Conservation (phyloP, 2,113 vertebrate species). For the Pitta sordida region DNA sequence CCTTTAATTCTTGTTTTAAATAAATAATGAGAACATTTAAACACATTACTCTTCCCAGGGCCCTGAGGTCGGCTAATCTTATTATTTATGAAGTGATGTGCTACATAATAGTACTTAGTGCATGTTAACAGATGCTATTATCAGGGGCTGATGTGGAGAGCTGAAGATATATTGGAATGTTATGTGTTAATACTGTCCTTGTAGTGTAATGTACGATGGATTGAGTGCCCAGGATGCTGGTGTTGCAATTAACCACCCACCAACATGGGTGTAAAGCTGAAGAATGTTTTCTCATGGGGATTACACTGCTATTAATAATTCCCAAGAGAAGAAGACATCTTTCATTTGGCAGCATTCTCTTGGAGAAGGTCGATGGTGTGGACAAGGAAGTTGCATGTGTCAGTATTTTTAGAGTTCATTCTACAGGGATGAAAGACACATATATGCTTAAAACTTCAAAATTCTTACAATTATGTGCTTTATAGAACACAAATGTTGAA, state of each 20-base stretch:
- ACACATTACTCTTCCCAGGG: constrained; percentile 92
- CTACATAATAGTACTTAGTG: constrained; percentile 99
- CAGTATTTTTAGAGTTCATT: background rate
- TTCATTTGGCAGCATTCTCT: constrained; percentile 20
- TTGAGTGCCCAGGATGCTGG: constrained; percentile 84
- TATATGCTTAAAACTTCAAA: background rate
- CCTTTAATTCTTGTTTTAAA: constrained; percentile 97
- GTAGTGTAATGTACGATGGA: constrained; percentile 84
- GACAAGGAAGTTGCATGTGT: background rate
- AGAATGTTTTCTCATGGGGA: constrained; percentile 69
- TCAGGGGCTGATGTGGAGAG: constrained; percentile 89
- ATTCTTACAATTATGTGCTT: background rate
- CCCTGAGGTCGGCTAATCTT: constrained; percentile 97
- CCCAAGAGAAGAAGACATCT: constrained; percentile 68
- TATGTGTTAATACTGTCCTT: constrained; percentile 87
- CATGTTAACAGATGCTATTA: constrained; percentile 99
- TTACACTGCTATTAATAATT: constrained; percentile 76
- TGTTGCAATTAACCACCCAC: constrained; percentile 86
- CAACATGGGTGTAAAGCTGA: constrained; percentile 88
- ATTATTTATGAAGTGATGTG: constrained; percentile 99
- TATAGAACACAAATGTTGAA: background rate
- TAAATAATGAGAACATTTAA: constrained; percentile 99
- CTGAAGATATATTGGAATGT: constrained; percentile 97
- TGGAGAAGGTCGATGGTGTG: background rate
- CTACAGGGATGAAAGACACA: background rate